These are phyloP conservation scores for Hirudinaria manillensis DNA, from an alignment of 2,888 invertebrate species.

Conservation along the genomic window DNA sequence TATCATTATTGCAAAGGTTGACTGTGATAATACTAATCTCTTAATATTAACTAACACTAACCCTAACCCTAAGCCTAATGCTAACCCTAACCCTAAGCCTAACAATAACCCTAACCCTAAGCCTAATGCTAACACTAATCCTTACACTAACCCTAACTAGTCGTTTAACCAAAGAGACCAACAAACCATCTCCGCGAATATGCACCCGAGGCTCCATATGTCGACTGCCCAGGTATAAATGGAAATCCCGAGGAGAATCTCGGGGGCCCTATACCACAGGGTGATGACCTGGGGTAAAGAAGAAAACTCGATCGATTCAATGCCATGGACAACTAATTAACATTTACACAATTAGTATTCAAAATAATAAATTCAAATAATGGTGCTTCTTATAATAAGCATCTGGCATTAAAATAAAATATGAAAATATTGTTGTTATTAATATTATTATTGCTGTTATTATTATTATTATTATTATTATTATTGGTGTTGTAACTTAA, in stretches of 20 bases:
- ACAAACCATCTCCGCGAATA: constrained; percentile 81
- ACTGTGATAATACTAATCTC: too few species aligned
- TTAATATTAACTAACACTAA: not conserved
- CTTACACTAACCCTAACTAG: not conserved
- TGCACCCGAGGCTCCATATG: constrained; percentile 94
- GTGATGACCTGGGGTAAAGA: constrained; percentile 11
- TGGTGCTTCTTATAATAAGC: not conserved
- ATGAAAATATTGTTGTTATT: not conserved
- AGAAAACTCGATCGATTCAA: not conserved
- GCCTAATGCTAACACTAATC: not conserved
- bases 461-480: not conserved
- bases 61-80: not conserved
- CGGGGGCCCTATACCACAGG: constrained; percentile 28
- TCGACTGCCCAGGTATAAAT: constrained; percentile 63
- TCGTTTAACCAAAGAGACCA: not conserved
- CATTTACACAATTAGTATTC: not conserved
- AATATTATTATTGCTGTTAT: not conserved
- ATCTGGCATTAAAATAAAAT: not conserved
- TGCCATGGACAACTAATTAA: too few species aligned
- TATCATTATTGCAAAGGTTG: too few species aligned
- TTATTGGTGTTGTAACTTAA: too few species aligned
- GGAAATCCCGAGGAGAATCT: constrained; percentile 51
- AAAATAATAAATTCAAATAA: not conserved
- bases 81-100: not conserved
- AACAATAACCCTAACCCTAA: not conserved